Evolutionary conservation across 53 echinoderm and acorn worm species (phyloP).

Genomic region (Glandiceps talaboti): DNA sequence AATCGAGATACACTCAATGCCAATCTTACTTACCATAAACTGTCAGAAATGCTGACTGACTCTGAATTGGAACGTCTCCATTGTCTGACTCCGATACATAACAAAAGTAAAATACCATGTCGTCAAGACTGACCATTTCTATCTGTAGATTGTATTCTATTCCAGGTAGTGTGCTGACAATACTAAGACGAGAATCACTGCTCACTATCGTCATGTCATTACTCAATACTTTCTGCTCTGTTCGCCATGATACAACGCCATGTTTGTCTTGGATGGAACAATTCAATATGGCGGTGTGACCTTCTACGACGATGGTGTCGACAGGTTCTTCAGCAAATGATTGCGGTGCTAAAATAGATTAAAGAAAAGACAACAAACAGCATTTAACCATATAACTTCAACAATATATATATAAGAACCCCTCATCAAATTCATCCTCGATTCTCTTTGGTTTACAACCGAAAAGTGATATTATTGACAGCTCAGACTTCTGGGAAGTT

Average conservation of each 20-base stretch:
- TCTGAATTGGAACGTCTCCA: background rate
- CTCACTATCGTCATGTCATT: constrained; percentile 30
- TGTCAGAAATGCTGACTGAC: background rate
- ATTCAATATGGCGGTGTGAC: constrained; percentile 34
- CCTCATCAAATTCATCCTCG: no score
- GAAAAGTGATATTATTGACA: no score
- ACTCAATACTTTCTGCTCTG: constrained; percentile 49
- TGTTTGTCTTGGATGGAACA: constrained; percentile 45
- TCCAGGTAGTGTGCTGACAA: constrained; percentile 31
- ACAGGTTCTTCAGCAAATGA: constrained; percentile 41
- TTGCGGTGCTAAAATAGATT: no score
- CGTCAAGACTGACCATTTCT: constrained; percentile 26
- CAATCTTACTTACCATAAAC: no score
- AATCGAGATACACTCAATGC: no score
- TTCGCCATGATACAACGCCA: constrained; percentile 52
- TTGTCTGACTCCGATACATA: constrained; percentile 29
- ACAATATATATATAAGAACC: no score
- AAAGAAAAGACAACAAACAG: no score
- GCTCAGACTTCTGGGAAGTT: no score
- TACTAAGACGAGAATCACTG: constrained; percentile 34
- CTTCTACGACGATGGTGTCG: constrained; percentile 33
- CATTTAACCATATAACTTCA: no score
- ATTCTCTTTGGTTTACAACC: no score
- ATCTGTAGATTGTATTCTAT: constrained; percentile 60
- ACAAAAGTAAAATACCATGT: constrained; percentile 56